Conservation (phyloP, 2,113 vertebrate species). For the Procavia capensis region DNA sequence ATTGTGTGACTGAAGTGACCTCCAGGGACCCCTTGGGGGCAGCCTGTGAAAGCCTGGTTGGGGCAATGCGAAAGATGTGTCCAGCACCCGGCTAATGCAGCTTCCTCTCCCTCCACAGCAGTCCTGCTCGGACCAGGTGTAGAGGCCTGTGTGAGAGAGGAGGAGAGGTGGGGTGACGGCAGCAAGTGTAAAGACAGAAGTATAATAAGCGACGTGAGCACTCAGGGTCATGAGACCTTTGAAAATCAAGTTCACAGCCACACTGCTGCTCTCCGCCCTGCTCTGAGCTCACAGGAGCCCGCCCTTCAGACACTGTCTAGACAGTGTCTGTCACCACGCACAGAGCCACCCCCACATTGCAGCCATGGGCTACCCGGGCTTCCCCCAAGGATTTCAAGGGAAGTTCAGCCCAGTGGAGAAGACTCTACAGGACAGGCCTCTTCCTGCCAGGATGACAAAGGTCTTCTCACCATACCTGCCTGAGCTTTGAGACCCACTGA, state of each 20-base stretch:
- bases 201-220: background rate
- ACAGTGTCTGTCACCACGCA: background rate
- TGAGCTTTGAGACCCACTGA: background rate
- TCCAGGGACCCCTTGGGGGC: background rate
- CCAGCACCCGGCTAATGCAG: no score
- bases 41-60: background rate
- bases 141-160: background rate
- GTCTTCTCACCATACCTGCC: background rate
- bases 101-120: background rate
- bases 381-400: background rate
- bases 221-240: background rate
- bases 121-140: background rate
- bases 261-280: no score
- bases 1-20: background rate
- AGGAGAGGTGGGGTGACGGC: background rate
- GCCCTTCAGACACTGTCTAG: background rate
- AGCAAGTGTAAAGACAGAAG: rapidly evolving
- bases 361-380: background rate
- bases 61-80: background rate
- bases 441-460: background rate
- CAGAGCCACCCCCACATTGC: rapidly evolving
- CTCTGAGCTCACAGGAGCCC: background rate
- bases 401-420: background rate
- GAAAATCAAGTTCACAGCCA: background rate
- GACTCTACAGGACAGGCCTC: background rate